A percentile compares a stretch with the other conserved stretches of the same genome.
Evolutionary conservation across 2,113 vertebrate genomes (phyloP).

Genomic region (Epinephelus fuscoguttatus): DNA sequence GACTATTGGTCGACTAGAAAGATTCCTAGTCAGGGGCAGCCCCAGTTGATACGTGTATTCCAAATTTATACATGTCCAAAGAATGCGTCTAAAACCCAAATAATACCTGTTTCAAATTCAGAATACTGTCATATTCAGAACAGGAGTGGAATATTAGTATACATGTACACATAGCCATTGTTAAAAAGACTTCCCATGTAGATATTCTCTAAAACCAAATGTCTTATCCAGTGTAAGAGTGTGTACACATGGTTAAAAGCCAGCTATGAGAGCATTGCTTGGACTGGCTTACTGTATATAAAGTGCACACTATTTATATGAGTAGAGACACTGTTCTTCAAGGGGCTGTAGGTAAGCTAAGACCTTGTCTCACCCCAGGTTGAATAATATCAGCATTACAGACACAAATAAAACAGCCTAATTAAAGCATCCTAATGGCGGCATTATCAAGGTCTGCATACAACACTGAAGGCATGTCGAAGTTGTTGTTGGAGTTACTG

Average conservation of each 20-base stretch:
- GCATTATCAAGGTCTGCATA: conserved; percentile 31
- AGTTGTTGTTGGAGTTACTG: conserved; percentile 20
- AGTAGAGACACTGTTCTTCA: not conserved
- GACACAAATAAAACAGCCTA: conserved; percentile 5
- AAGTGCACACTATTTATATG: no score
- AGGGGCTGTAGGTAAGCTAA: not conserved
- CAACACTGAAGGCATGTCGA: conserved; percentile 13
- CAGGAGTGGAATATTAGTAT: no score
- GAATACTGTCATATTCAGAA: no score
- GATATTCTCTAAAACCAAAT: not conserved
- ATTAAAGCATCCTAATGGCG: conserved; percentile 45
- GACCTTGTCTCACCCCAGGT: conserved; percentile 1
- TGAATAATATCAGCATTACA: conserved; percentile 6
- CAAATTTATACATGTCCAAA: no score
- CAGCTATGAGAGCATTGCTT: not conserved
- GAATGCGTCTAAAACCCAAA: no score
- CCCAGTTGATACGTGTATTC: no score
- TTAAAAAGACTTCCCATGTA: not conserved
- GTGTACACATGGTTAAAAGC: not conserved
- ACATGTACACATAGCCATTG: not conserved
- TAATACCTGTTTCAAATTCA: no score
- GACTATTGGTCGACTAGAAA: no score
- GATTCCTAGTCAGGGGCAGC: no score
- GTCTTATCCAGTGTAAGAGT: not conserved
- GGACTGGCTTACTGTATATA: not conserved